Conservation (phyloP, 2,888 invertebrate genomes). For the Epinotia demarniana region DNA sequence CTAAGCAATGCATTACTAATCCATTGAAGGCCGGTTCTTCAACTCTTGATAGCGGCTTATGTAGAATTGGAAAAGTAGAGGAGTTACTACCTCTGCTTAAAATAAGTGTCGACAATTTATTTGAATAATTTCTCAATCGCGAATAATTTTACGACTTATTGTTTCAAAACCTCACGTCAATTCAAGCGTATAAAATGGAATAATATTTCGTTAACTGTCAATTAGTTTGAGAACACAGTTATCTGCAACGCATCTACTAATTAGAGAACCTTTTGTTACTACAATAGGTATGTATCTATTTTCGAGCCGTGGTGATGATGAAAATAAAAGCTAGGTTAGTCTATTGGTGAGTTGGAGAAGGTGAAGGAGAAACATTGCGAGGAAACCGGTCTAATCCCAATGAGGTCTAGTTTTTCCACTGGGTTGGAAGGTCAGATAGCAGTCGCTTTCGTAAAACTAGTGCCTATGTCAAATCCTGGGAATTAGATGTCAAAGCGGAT, state of each 20-base stretch:
- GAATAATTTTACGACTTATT: neutral
- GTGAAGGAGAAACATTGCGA: no score
- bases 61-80: neutral
- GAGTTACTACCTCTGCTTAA: neutral
- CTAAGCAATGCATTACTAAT: no score
- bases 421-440: no score
- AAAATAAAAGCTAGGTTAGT: neutral
- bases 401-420: no score
- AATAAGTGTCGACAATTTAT: neutral
- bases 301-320: neutral
- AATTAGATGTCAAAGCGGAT: no score
- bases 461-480: no score
- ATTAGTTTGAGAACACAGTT: slow-evolving; percentile 34
- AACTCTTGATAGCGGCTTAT: no score
- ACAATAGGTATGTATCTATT: neutral
- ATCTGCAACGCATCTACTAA: slow-evolving; percentile 26
- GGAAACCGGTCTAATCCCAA: no score
- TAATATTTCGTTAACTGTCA: slow-evolving; percentile 39
- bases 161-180: slow-evolving; percentile 13
- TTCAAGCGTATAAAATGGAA: slow-evolving; percentile 23
- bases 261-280: slow-evolving; percentile 25
- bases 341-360: no score
- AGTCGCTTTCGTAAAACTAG: no score
- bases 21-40: no score
- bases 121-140: neutral